Conservation (phyloP, 2,888 invertebrate genomes). For the Cancer borealis region DNA sequence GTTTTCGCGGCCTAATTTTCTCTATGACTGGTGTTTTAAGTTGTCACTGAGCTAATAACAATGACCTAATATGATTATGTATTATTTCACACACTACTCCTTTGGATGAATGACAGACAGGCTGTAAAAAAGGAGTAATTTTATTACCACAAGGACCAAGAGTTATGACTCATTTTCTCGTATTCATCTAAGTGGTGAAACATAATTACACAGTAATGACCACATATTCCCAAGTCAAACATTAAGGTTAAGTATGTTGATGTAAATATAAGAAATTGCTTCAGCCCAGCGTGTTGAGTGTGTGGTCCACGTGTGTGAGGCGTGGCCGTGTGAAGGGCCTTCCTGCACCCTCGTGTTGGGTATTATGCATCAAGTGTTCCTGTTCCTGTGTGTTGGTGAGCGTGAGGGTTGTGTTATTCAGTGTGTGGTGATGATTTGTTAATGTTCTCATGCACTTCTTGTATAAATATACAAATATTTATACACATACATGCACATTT, state of each 20-base stretch:
- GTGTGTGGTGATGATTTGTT: neutral
- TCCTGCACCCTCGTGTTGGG: neutral
- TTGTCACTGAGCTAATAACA: too few relatives aligned
- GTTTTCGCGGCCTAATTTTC: too few relatives aligned
- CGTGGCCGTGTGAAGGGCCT: neutral
- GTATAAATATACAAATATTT: slow-evolving; percentile 53
- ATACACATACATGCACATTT: slow-evolving; percentile 53
- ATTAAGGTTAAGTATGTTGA: slow-evolving; percentile 38
- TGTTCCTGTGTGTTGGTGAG: neutral
- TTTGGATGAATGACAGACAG: slow-evolving; percentile 16
- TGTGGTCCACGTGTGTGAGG: neutral
- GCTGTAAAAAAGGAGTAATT: slow-evolving; percentile 47
- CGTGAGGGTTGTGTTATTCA: neutral
- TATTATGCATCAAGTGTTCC: slow-evolving; percentile 38
- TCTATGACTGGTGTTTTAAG: neutral
- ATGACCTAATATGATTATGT: too few relatives aligned
- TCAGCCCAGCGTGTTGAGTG: neutral
- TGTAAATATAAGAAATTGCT: slow-evolving; percentile 46
- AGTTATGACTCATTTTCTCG: slow-evolving; percentile 60
- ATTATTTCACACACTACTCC: neutral
- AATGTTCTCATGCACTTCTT: slow-evolving; percentile 28
- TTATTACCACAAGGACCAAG: slow-evolving; percentile 62
- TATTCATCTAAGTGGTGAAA: slow-evolving; percentile 54
- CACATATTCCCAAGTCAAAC: slow-evolving; percentile 60
- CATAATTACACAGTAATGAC: slow-evolving; percentile 56